These are phyloP conservation scores for Heliconius sara DNA, from an alignment of 2,888 invertebrate genomes.

Conservation along the genomic window DNA sequence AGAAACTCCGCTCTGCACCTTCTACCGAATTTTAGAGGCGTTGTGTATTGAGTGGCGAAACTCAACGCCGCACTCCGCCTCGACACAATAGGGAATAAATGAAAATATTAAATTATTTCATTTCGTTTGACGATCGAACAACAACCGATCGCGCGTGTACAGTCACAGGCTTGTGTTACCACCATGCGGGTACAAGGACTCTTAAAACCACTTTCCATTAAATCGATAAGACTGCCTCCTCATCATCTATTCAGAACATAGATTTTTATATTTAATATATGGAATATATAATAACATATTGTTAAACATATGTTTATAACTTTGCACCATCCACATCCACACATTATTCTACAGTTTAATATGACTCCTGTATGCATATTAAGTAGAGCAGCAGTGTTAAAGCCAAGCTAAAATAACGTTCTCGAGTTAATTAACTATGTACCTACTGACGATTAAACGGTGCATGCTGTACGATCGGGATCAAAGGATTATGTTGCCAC, in stretches of 20 bases:
- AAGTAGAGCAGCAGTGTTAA: constrained; percentile 42
- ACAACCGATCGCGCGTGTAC: too few relatives aligned
- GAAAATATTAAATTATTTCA: too few relatives aligned
- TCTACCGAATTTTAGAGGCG: too few relatives aligned
- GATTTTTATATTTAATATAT: background rate
- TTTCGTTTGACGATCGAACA: too few relatives aligned
- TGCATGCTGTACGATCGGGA: constrained; percentile 44
- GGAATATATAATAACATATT: background rate
- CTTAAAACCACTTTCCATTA: background rate
- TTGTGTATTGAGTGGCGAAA: too few relatives aligned
- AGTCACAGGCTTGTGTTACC: too few relatives aligned
- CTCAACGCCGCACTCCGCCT: too few relatives aligned
- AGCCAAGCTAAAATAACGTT: constrained; percentile 41
- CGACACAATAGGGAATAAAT: too few relatives aligned
- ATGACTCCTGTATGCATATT: constrained; percentile 43
- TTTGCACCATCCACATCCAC: constrained; percentile 22
- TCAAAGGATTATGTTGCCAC: constrained; percentile 43
- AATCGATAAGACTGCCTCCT: background rate
- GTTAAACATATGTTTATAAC: constrained; percentile 8
- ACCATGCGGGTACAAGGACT: too few relatives aligned
- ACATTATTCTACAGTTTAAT: constrained; percentile 32
- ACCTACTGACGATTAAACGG: constrained; percentile 42
- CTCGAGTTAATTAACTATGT: constrained; percentile 45
- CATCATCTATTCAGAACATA: background rate
- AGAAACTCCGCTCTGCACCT: too few relatives aligned